Conservation (phyloP, 2,888 invertebrate genomes). For the Xanthia togata region DNA sequence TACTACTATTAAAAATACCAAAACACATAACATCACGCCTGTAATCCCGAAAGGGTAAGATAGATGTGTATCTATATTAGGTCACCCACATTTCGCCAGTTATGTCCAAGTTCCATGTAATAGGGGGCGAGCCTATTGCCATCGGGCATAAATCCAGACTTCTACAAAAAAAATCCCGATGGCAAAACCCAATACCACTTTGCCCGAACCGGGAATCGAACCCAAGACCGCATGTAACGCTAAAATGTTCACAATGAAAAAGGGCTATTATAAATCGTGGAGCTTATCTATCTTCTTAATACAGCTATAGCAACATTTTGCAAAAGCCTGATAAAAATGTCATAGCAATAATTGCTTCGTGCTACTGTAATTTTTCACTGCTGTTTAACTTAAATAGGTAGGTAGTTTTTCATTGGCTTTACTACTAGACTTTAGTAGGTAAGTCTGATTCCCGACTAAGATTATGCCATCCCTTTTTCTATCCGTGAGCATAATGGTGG, state of each 20-base stretch:
- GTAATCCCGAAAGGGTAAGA: too few relatives aligned
- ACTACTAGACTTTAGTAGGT: background rate
- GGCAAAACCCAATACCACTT: background rate
- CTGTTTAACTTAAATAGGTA: background rate
- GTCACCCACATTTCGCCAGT: background rate
- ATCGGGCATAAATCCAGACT: background rate
- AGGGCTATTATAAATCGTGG: background rate
- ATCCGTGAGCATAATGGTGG: background rate
- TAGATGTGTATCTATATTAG: too few relatives aligned
- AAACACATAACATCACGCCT: too few relatives aligned
- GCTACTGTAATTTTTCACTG: conserved; percentile 42
- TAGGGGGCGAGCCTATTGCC: background rate
- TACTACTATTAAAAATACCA: too few relatives aligned
- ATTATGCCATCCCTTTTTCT: conserved; percentile 7
- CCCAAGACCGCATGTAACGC: too few relatives aligned
- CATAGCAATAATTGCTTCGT: conserved; percentile 56
- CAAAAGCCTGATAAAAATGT: conserved; percentile 59
- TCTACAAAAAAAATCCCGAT: background rate
- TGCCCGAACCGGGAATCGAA: too few relatives aligned
- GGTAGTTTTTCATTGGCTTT: conserved; percentile 22
- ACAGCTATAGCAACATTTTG: background rate
- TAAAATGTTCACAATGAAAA: too few relatives aligned
- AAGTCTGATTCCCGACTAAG: conserved; percentile 16
- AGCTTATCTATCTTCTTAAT: background rate
- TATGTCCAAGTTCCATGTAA: background rate